Base-by-base conservation (phyloP, 2,888 invertebrate genomes). In the Sinopyrophorus schimmeli region DNA sequence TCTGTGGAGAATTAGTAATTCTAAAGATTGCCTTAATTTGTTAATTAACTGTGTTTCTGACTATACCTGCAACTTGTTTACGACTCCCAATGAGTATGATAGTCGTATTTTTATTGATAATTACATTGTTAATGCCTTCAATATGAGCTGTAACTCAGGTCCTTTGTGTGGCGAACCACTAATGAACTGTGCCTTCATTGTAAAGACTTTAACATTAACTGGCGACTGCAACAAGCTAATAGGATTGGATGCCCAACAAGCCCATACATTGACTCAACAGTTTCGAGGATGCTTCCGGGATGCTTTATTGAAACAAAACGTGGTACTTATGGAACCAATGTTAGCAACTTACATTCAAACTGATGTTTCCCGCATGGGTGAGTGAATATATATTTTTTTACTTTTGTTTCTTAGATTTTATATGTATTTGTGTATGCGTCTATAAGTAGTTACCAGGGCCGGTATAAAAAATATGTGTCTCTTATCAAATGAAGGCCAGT, bases 111-210 rank as follows among this genome's bases (percentile, higher is more conserved):
- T 81, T 60, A 82, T 79, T 68, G 91, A 90, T 64, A 86, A 85
- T 67, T 86, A 86, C 69, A 85, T 94, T 67, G 78, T 92, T 2
- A 91, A 89, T 73, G 93, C 5, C 86, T 94, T 73, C 89, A 92
- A 78, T 73, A 93, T 72, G 89, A 91, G 3, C 83, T 92, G 15
- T 73, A 67, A 88, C 40, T 84, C 92, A 26, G 99, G 99, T 0
- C 98, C 98, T 0, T 72, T 99, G 28, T 99, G 98, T 74, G 95
- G 96, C 64, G 99, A 99, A 68, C 95, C 96, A 1, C 86, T 99
- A 86, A 89, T 88, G 77, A 97, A 97, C 1, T 93, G 97, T 1
- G 91, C 88, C 10, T 95, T 97, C 74, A 77, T 90, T 40, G 80
- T 98, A 1, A 89, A 92, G 62, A 87, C 90, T 58, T 97, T 94